Percentiles rank a stretch among this genome's conserved stretches.
Evolutionary conservation across 2,888 invertebrate genomes (phyloP).

Genomic region (Zelleria hepariella): DNA sequence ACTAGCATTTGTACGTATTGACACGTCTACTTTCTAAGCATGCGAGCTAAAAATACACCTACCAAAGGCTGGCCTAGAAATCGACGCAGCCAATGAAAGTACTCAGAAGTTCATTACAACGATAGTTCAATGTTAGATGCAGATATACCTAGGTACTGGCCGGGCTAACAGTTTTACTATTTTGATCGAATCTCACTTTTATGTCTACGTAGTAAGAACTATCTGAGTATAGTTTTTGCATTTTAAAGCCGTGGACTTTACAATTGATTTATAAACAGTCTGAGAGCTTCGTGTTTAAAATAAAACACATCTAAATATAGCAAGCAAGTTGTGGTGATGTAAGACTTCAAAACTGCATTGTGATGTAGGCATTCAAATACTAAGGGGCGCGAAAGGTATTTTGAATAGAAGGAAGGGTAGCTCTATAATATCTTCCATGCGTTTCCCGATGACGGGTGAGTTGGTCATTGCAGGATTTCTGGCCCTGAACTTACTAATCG

Average conservation of each 20-base stretch:
- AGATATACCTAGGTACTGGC: no score
- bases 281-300: not conserved
- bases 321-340: not conserved
- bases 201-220: not conserved
- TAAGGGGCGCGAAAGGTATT: not conserved
- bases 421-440: no score
- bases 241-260: no score
- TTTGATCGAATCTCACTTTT: not conserved
- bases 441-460: no score
- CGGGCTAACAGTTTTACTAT: no score
- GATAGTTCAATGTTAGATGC: not conserved
- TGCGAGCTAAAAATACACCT: conserved; percentile 26
- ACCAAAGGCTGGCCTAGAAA: not conserved
- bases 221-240: no score
- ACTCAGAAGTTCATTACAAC: not conserved
- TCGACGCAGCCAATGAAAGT: not conserved
- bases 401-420: not conserved
- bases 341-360: not conserved
- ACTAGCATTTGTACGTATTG: not conserved
- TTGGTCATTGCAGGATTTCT: no score
- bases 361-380: not conserved
- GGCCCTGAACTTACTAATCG: no score
- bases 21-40: conserved; percentile 22
- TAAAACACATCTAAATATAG: not conserved
- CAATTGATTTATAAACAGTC: not conserved